Base-by-base conservation (phyloP, 1,140 invertebrate genomes). In the Drosophila subpulchrella region DNA sequence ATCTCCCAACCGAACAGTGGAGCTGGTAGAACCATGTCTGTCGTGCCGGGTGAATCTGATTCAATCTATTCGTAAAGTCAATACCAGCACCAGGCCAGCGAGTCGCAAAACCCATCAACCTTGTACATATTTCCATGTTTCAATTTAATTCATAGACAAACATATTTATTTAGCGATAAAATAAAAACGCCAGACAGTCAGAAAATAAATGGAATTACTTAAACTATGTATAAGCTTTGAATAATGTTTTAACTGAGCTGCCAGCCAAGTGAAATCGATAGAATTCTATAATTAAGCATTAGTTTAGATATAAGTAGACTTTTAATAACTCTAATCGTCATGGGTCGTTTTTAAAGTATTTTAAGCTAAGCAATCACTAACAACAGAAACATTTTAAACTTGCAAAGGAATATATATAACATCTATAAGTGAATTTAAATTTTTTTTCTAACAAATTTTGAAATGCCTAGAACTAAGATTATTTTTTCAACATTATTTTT, bases 401-500 rank as follows among this genome's bases (percentile, higher is more conserved):
- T 12, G 20, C 34, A 12, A 27, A 27, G 36, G 4, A 61, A 38
- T 1, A 24, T 15, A 30, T 57, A 24, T 34, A 11, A 13, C 46
- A 70, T 68, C 24, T 70, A 10, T 47, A 38, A 70, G 51, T 71
- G 44, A 34, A 56, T 57, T 68, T 20, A 24, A 71, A 41, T 55
- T 57, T 67, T 67, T 66, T 67, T 34, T 32, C 27, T 54, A 66
- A 32, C 13, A 10, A 6, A 2, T 27, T 57, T 70, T 48, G 20
- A 3, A 47, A 56, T 15, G 27, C 42, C n/a, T 70, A 48, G 7
- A 48, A 5, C 20, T 71, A 71, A 71, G 67, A 0, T 10, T 36
- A 42, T 68, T 71, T 71, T 70, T 68, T 47, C 12, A 24, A 60
- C 12, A 34, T 12, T 57, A 4, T 50, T 48, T 62, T 70, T 70